Evolutionary conservation across 1,140 invertebrate species (phyloP).

Genomic region (Zaprionus camerounensis): DNA sequence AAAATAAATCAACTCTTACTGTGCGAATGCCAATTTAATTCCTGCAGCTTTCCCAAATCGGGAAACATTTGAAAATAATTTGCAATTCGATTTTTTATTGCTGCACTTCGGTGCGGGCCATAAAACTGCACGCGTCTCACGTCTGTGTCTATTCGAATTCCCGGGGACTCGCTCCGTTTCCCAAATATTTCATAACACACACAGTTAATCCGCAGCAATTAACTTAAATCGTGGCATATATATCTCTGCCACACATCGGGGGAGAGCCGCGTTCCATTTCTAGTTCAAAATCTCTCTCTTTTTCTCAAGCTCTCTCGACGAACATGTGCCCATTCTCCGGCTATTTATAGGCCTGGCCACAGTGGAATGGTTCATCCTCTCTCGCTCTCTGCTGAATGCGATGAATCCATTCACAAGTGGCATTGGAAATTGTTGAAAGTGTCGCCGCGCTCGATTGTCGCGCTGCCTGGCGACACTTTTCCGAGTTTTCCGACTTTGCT

Average conservation of each 20-base stretch:
- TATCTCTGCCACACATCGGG: constrained; percentile 25
- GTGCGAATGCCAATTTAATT: constrained; percentile 5
- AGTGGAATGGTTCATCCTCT: constrained; percentile 58
- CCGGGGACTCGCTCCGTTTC: constrained; percentile 34
- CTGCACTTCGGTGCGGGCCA: constrained; percentile 21
- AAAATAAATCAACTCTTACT: background rate
- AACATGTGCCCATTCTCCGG: constrained; percentile 78
- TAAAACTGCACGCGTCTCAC: constrained; percentile 33
- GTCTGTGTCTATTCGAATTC: constrained; percentile 29
- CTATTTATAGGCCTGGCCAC: constrained; percentile 70
- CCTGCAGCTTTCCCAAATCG: background rate
- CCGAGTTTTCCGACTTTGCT: background rate
- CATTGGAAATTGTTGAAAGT: constrained; percentile 49
- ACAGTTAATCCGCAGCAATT: constrained; percentile 75
- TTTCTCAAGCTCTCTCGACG: constrained; percentile 19
- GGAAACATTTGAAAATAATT: constrained; percentile 8
- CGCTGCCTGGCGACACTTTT: constrained; percentile 55
- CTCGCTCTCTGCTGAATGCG: constrained; percentile 34
- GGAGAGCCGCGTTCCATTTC: constrained; percentile 28
- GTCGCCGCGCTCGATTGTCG: constrained; percentile 58
- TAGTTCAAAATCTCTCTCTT: constrained; percentile 10
- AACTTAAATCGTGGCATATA: constrained; percentile 65
- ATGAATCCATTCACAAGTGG: constrained; percentile 75
- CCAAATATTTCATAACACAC: constrained; percentile 69
- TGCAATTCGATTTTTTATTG: constrained; percentile 13